A percentile compares a stretch with the other conserved stretches of the same genome.
Evolutionary conservation across 2,888 invertebrate species (phyloP).

Genomic region (Tineola bisselliella): DNA sequence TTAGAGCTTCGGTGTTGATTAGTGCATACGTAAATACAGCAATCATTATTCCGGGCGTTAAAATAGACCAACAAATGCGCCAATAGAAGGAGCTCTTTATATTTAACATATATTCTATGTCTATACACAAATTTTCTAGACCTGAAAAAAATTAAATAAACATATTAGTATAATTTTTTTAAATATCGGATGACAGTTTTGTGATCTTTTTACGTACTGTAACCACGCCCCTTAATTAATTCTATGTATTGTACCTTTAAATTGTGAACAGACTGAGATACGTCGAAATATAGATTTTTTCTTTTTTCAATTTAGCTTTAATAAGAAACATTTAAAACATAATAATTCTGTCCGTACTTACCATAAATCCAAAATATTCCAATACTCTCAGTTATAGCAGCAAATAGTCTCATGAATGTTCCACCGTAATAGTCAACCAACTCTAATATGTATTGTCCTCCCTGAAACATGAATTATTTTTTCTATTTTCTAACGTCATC

Average conservation of each 20-base stretch:
- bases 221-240: no score
- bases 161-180: no score
- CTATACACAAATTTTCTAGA: constrained; percentile 57
- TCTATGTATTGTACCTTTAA: no score
- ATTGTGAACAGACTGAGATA: no score
- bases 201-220: no score
- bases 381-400: constrained; percentile 74
- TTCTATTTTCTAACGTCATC: no score
- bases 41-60: constrained; percentile 78
- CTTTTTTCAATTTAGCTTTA: no score
- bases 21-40: constrained; percentile 78
- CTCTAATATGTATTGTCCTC: constrained; percentile 78
- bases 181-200: no score
- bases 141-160: constrained; percentile 28
- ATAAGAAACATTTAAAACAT: no score
- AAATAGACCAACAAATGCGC: constrained; percentile 80
- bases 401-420: constrained; percentile 78
- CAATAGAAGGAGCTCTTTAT: constrained; percentile 75
- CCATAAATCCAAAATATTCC: constrained; percentile 84
- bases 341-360: no score
- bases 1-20: constrained; percentile 67
- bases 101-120: constrained; percentile 84
- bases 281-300: no score
- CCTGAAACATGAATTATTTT: no score
- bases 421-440: constrained; percentile 81